These are phyloP conservation scores for Coreius guichenoti DNA, from an alignment of 2,797 vertebrate species.

Conservation along the genomic window DNA sequence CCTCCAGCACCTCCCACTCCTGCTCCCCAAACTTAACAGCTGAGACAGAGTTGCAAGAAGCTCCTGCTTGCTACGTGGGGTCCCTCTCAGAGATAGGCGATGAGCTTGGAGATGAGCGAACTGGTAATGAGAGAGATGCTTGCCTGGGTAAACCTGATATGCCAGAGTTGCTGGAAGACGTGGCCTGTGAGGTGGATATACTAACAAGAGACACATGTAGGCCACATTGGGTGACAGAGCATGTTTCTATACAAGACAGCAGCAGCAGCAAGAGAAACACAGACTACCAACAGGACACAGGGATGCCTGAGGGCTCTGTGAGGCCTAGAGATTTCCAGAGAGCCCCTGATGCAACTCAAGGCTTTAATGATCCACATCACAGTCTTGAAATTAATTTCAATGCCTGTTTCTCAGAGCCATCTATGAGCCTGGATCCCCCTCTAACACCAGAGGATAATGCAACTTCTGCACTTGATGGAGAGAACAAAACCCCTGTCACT, in stretches of 20 bases:
- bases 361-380: constrained; percentile 63
- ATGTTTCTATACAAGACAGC: constrained; percentile 71
- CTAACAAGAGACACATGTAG: constrained; percentile 70
- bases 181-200: constrained; percentile 69
- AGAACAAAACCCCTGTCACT: constrained; percentile 75
- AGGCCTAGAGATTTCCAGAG: constrained; percentile 59
- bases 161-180: constrained; percentile 68
- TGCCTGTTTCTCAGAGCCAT: constrained; percentile 73
- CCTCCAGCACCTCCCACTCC: constrained; percentile 88
- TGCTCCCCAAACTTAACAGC: constrained; percentile 89
- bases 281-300: constrained; percentile 77
- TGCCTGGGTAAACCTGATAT: constrained; percentile 68
- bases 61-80: constrained; percentile 79
- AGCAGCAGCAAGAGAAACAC: constrained; percentile 77
- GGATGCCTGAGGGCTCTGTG: constrained; percentile 72
- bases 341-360: constrained; percentile 41
- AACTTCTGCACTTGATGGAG: constrained; percentile 70
- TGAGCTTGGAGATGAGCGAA: constrained; percentile 78
- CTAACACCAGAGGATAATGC: constrained; percentile 59
- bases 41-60: constrained; percentile 82
- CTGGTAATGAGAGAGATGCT: constrained; percentile 69
- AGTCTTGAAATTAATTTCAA: constrained; percentile 76
- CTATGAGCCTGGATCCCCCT: constrained; percentile 48
- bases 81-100: constrained; percentile 83
- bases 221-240: constrained; percentile 77